Conservation (phyloP, 2,797 vertebrate genomes). For the Propithecus perrieri region DNA sequence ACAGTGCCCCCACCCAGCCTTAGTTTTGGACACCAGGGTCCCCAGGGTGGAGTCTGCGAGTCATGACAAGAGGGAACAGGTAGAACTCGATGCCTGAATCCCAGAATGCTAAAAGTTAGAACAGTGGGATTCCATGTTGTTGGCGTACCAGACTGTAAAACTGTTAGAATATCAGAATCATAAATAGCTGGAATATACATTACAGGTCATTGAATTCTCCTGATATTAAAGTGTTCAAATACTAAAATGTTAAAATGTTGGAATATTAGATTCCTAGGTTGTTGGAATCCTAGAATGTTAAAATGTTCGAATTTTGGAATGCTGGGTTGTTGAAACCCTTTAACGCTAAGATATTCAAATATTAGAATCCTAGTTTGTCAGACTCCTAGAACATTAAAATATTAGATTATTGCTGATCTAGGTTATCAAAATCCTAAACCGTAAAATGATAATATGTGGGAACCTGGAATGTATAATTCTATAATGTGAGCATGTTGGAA, state of each 20-base stretch:
- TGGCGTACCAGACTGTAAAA: not conserved
- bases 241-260: not conserved
- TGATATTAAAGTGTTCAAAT: not conserved
- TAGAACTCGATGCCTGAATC: not conserved
- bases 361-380: not conserved
- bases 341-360: not conserved
- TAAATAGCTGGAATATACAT: not conserved
- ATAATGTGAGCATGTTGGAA: not conserved
- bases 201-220: not conserved
- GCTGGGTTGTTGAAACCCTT: not conserved
- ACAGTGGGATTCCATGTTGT: not conserved
- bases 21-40: not conserved
- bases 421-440: not conserved
- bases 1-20: not conserved
- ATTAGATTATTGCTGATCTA: not conserved
- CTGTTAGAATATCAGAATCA: not conserved
- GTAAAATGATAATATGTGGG: not conserved
- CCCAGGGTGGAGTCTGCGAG: not conserved
- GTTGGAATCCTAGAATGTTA: not conserved
- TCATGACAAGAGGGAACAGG: not conserved
- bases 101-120: not conserved
- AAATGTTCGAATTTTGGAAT: not conserved
- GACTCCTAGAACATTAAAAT: not conserved
- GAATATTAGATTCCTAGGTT: not conserved
- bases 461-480: not conserved